Base-by-base conservation (phyloP, 2,797 vertebrate genomes). In the Takifugu rubripes region DNA sequence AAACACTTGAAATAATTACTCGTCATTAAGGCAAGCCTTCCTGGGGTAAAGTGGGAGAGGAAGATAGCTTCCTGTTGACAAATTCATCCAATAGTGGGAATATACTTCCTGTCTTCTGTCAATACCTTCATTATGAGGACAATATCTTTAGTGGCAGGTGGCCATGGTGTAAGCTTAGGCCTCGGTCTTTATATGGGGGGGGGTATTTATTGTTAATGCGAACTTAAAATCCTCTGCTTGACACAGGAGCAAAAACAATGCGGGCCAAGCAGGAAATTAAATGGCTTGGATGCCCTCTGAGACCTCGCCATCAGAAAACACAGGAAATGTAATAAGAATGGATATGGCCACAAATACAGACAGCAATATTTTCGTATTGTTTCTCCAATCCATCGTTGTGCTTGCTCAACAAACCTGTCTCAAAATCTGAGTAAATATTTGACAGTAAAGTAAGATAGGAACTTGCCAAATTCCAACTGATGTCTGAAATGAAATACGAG, bases 31-130 rank as follows among this genome's bases (percentile, higher is more conserved):
- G 70, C 68, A 66, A 51, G 72, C 55, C 44, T 60, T 81, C 71
- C 63, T 54, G 53, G 44, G 56, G 68, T 58, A 70, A 33, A 16
- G 49, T 40, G 49, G 66, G 61, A 36, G 48, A 72, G 66, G 69
- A 79, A 73, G 67, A 72, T 74, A 63, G 55, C 64, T 64, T 64
- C 77, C 74, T 50, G 60, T 72, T 78, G 86, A 83, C 77, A 81
- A 71, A 67, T 74, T 78, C 66, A 72, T 82, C 82, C 74, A 65
- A 79, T 75, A 75, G 68, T 69, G 74, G 67, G 85, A 87, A 84
- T 81, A 84, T 75, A 75, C 68, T 72, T 74, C 59, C 70, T 79
- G 77, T 84, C 75, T 79, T 79, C 84, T 77, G 73, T 83, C 80
- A 82, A 60, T 84, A 78, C 79, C 77, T 84, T 81, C 74, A 85